Base-by-base conservation (phyloP, 1,140 invertebrate species). In the Meloidogyne hapla region DNA sequence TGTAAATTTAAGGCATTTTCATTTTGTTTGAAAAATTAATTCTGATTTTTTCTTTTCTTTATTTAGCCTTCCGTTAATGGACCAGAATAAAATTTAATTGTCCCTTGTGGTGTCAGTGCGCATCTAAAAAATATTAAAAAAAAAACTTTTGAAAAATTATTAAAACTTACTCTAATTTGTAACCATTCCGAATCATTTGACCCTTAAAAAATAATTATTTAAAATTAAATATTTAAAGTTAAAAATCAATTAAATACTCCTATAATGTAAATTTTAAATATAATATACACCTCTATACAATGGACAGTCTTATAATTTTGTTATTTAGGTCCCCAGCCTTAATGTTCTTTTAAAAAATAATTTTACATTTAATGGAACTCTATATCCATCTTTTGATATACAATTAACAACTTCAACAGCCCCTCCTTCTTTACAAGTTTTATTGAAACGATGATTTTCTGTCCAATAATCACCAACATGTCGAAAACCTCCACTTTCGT, bases 361-460 rank as follows among this genome's bases (percentile, higher is more conserved):
- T n/a, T 83, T 42, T 62, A 81, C 61, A 23, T 45, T 28, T 56
- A 82, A 80, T 9, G 84, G 66, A 18, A 76, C 74, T 42, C 81
- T 81, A 33, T 70, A 66, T n/a, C 81, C 81, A 21, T 84, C 82
- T 48, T 82, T 82, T 18, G 79, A 68, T 25, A 82, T 45, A 68
- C 81, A 82, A 38, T 84, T 84, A n/a, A 84, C 79, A 48, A 82
- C 81, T 68, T 82, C 81, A 23, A 84, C 83, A 28, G 77, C 79
- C 3, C 81, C 81, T 28, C 65, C 74, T 21, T 70, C 40, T 45
- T 40, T 61, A 74, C 81, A 82, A 12, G 79, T 84, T 68, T 84
- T 82, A 56, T 82, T 84, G 66, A 82, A 82, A 38, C 82, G 82
- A 68, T 82, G 79, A 70, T 82, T 82, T 66, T 82, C 81, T 21